Conservation (phyloP, 2,797 vertebrate genomes). For the Sebastolobus altivelis region DNA sequence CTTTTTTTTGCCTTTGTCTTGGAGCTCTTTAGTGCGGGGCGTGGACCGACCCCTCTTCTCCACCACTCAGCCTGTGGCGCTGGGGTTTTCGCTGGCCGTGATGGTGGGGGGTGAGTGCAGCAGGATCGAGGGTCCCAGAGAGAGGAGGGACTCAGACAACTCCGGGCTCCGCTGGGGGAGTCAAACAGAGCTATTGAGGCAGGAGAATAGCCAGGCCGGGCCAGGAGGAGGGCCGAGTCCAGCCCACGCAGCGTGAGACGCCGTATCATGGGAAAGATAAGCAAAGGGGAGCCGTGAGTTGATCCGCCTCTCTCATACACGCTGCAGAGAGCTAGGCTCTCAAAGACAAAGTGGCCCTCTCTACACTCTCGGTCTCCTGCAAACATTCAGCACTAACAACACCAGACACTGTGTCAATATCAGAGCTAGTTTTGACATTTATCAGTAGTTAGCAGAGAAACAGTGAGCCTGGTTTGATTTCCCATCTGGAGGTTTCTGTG, state of each 20-base stretch:
- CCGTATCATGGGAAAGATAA: conserved; percentile 92
- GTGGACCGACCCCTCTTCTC: conserved; percentile 29
- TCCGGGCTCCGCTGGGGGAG: conserved; percentile 73
- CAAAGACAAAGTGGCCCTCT: conserved; percentile 47
- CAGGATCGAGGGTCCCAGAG: conserved; percentile 69
- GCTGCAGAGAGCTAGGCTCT: conserved; percentile 24
- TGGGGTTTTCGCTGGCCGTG: conserved; percentile 21
- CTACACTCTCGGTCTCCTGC: conserved; percentile 8
- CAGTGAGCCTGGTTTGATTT: background rate
- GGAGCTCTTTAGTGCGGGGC: conserved; percentile 43
- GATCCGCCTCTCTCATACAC: conserved; percentile 44
- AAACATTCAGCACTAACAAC: conserved; percentile 29
- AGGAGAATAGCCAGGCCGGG: conserved; percentile 83
- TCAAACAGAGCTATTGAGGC: conserved; percentile 88
- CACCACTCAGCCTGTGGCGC: conserved; percentile 35
- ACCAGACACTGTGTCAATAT: background rate
- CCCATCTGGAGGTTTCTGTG: too few species aligned
- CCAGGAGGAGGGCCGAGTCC: conserved; percentile 77
- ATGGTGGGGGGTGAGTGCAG: conserved; percentile 70
- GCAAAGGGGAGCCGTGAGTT: conserved; percentile 76
- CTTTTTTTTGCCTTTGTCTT: conserved; percentile 47
- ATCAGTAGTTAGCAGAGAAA: conserved; percentile 1
- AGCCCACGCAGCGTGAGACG: conserved; percentile 76
- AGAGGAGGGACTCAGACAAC: conserved; percentile 60
- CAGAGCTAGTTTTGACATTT: background rate